phyloP scores from a whole-genome alignment of 2,113 vertebrate genomes.

The Puffinus mauretanicus region DNA sequence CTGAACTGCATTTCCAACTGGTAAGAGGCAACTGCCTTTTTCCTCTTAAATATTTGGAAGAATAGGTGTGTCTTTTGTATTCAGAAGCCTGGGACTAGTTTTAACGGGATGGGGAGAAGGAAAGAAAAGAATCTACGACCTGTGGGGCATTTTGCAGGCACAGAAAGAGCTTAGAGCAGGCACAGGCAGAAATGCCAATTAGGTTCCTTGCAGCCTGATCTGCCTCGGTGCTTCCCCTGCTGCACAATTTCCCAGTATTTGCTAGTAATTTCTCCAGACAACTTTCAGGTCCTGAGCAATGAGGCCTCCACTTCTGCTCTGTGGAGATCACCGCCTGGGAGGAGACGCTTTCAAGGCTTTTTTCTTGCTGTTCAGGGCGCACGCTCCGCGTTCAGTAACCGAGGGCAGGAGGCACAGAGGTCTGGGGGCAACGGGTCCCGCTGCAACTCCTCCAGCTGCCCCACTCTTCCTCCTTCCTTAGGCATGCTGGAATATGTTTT shows the following conservation, averaged over 20 bases:
- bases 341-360: not conserved
- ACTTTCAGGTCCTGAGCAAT: not conserved
- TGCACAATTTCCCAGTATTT: not conserved
- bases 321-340: not conserved
- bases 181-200: not conserved
- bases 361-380: not conserved
- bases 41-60: not conserved
- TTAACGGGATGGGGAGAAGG: not conserved
- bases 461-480: not conserved
- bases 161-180: not conserved
- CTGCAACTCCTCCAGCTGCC: not conserved
- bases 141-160: not conserved
- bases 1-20: not conserved
- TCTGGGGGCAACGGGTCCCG: not conserved
- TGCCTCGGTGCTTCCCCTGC: not conserved
- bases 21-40: not conserved
- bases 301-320: not conserved
- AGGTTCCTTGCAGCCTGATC: not conserved
- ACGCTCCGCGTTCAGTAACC: fast-evolving
- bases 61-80: not conserved
- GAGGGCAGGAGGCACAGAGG: not conserved
- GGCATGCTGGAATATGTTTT: not conserved
- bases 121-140: not conserved
- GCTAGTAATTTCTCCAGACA: not conserved
- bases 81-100: not conserved